phyloP scores from a whole-genome alignment of 2,797 vertebrate species.

The Lerista edwardsae region DNA sequence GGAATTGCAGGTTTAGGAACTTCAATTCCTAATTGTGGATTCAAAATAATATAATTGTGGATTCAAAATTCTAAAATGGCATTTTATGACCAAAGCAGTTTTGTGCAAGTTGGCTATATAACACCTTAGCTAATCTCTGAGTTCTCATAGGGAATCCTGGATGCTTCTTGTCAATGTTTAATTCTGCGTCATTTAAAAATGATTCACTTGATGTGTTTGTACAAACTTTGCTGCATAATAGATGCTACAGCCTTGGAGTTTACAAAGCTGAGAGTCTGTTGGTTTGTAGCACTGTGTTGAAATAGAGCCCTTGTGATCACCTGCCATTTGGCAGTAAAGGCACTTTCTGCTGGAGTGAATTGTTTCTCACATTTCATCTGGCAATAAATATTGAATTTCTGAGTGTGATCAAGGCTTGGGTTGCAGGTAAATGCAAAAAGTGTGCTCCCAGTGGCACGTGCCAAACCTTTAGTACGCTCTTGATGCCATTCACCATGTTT shows the following conservation, averaged over 20 bases:
- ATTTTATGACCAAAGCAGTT: background rate
- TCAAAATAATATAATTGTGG: no score
- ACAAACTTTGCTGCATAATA: constrained; percentile 57
- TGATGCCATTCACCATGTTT: constrained; percentile 67
- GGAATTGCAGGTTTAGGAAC: background rate
- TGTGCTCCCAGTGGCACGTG: constrained; percentile 46
- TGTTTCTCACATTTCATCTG: constrained; percentile 57
- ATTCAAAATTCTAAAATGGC: background rate
- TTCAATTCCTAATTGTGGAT: no score
- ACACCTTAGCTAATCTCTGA: background rate
- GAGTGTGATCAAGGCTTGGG: constrained; percentile 1
- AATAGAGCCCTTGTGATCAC: constrained; percentile 57
- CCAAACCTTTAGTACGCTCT: constrained; percentile 50
- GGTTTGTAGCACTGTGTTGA: constrained; percentile 36
- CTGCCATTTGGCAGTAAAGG: constrained; percentile 62
- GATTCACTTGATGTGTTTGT: constrained; percentile 64
- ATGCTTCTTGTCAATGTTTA: constrained; percentile 53
- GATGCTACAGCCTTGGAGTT: constrained; percentile 59
- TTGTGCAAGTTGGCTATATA: background rate
- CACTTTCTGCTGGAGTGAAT: constrained; percentile 56
- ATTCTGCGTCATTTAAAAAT: constrained; percentile 66
- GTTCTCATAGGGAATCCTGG: constrained; percentile 8
- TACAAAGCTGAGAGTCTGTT: constrained; percentile 61
- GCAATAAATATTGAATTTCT: constrained; percentile 62
- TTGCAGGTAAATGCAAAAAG: constrained; percentile 57